Base-by-base conservation (phyloP, 37 sponge, comb jelly and placozoan species). In the Agelas oroides region DNA sequence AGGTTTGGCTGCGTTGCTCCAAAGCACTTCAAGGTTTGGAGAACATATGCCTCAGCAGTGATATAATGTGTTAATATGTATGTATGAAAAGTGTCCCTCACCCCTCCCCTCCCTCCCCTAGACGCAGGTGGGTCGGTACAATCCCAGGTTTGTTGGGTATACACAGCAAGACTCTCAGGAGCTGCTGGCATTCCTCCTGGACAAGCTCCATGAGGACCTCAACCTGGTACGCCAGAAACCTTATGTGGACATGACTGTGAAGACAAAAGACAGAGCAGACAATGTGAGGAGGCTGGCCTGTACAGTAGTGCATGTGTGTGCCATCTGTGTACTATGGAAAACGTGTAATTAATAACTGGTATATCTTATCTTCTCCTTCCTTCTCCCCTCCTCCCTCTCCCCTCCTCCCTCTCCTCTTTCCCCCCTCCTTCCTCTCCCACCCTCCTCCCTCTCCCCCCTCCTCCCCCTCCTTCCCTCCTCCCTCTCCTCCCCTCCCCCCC, bases 111-210 rank as follows among this genome's bases (percentile, higher is more conserved):
- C 8, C 46, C 8, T 12, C 46, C 3, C 46, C 12, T 65, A 96
- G 96, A 77, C 89, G 25, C 86, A 84, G 36, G 84, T 97, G 11
- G 95, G 95, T 11, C 71, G 76, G 24, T 89, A 78, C 82, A 94
- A 92, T 32, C 98, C 98, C 52, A 90, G 89, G 73, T 95, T 95
- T 79, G 80, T 80, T 14, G 98, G 96, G 24, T 94, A 94, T 78
- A 71, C 86, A 52, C 94, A 95, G 66, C 98, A 93, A 12, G 96
- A 95, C 83, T 94, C 96, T 2, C 98, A 98, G 70, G 98, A 98
- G 82, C 92, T 95, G 64, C 73, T 98, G 53, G 91, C 96, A 38
- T 98, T 95, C 66, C 94, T 98, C 2, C 81, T 98, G 60, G 93
- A 95, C 33, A 93, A 94, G 1, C 87, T 98, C 1, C 98, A 98